Evolutionary conservation across 1,140 invertebrate species (phyloP).

Genomic region (Polyergus mexicanus): DNA sequence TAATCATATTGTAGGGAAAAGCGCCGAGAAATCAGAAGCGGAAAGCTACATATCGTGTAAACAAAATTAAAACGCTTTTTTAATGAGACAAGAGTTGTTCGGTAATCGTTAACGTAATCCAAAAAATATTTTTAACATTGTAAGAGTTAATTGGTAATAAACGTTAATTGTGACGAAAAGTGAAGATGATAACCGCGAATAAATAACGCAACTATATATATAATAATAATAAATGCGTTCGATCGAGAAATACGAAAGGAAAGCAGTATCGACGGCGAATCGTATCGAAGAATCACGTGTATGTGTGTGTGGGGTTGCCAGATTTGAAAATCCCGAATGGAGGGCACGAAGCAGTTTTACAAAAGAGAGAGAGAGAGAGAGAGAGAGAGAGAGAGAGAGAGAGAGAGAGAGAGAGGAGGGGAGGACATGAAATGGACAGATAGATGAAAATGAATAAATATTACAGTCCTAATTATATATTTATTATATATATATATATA

Average conservation of each 20-base stretch:
- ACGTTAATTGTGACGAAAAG: too few relatives aligned
- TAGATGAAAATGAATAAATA: too few relatives aligned
- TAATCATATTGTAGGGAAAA: constrained; percentile 9
- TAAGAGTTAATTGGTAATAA: neutral
- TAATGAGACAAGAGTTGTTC: neutral
- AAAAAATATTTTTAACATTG: neutral
- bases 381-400: too few relatives aligned
- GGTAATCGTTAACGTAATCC: neutral
- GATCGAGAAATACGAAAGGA: neutral
- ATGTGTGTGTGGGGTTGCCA: too few relatives aligned
- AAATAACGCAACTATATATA: neutral
- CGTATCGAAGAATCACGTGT: too few relatives aligned
- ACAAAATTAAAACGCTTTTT: neutral
- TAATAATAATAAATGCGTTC: neutral
- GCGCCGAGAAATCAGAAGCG: neutral
- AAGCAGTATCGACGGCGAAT: neutral
- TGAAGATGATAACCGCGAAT: neutral
- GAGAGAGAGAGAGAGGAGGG: too few relatives aligned
- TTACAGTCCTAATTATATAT: too few relatives aligned
- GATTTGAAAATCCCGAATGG: too few relatives aligned
- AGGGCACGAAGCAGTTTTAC: too few relatives aligned
- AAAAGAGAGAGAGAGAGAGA: too few relatives aligned
- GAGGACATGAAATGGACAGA: too few relatives aligned
- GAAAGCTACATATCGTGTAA: neutral
- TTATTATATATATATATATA: too few relatives aligned